Conservation (phyloP, 2,888 invertebrate species). For the Congeria kusceri region DNA sequence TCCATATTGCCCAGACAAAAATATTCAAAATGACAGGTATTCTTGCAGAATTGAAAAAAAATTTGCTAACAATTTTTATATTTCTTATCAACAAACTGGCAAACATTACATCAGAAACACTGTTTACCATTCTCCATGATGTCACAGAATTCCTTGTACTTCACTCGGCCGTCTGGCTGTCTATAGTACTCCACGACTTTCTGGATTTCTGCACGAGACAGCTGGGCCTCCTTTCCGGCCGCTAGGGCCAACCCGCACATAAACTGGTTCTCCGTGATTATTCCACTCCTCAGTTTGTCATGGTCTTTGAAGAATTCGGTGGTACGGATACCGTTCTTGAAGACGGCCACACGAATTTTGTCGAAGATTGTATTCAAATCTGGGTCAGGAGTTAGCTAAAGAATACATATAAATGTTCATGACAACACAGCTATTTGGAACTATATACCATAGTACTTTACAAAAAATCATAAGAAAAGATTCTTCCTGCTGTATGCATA, state of each 20-base stretch:
- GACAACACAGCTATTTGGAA: too few species aligned
- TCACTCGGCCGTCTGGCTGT: constrained; percentile 82
- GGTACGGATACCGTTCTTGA: constrained; percentile 84
- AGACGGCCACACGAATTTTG: constrained; percentile 83
- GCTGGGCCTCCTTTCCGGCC: constrained; percentile 84
- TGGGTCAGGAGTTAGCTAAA: constrained; percentile 76
- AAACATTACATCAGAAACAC: too few species aligned
- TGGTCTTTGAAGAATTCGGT: constrained; percentile 85
- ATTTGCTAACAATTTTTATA: too few species aligned
- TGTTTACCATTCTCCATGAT: constrained; percentile 84
- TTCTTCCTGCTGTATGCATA: neutral
- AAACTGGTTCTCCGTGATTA: constrained; percentile 85
- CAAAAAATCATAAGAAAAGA: neutral
- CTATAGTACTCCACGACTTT: constrained; percentile 84
- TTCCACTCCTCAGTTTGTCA: constrained; percentile 83
- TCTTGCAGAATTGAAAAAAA: too few species aligned
- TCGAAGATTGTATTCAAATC: constrained; percentile 84
- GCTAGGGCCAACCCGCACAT: constrained; percentile 83
- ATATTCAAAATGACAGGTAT: too few species aligned
- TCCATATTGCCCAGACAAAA: too few species aligned
- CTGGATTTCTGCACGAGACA: constrained; percentile 83
- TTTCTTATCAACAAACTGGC: too few species aligned
- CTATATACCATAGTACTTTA: too few species aligned
- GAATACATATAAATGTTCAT: too few species aligned
- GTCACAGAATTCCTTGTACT: constrained; percentile 85